These are phyloP conservation scores for Spermophilus dauricus DNA, from an alignment of 2,113 vertebrate genomes.

Conservation along the genomic window DNA sequence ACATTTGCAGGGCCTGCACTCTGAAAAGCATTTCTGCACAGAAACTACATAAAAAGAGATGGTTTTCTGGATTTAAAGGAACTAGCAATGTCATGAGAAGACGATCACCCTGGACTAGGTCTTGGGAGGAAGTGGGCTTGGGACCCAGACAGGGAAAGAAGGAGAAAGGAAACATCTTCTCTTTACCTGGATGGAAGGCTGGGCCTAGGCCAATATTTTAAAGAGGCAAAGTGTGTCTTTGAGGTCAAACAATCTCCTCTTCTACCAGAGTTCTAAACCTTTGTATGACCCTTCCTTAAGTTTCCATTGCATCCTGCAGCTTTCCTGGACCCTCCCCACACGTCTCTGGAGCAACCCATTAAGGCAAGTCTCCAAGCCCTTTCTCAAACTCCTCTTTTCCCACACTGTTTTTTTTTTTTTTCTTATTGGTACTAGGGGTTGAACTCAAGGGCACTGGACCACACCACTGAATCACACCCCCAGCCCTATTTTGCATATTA, in stretches of 20 bases:
- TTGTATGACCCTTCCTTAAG: neutral
- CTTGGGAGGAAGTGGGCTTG: neutral
- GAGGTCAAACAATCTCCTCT: neutral
- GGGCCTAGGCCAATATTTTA: neutral
- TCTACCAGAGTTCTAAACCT: neutral
- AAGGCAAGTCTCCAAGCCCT: neutral
- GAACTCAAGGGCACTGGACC: no score
- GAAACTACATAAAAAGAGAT: neutral
- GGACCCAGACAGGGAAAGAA: neutral
- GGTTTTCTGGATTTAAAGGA: neutral
- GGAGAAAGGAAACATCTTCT: neutral
- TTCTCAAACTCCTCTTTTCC: neutral
- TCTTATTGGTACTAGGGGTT: no score
- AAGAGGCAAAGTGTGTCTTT: neutral
- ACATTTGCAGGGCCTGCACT: neutral
- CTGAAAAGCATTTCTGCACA: neutral
- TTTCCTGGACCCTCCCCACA: neutral
- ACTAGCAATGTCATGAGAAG: neutral
- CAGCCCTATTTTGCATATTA: no score
- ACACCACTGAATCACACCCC: no score
- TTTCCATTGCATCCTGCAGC: neutral
- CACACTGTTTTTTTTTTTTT: neutral
- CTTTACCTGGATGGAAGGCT: neutral
- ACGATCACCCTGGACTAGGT: neutral
- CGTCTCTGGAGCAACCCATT: neutral